These are phyloP conservation scores for Papilio machaon DNA, from an alignment of 1,140 invertebrate species.

Conservation along the genomic window DNA sequence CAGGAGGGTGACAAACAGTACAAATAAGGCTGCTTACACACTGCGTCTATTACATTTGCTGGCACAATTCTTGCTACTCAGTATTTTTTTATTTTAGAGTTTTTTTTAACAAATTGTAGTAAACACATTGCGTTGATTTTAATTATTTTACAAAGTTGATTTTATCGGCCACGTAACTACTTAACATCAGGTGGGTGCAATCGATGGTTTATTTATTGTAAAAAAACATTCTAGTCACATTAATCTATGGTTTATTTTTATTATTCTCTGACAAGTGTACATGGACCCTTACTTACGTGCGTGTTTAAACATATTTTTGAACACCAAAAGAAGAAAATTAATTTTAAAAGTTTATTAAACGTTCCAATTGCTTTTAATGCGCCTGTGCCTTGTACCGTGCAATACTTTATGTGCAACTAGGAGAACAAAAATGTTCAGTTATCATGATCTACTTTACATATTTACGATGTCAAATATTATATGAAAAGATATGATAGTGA, in stretches of 20 bases:
- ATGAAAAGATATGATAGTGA: neutral
- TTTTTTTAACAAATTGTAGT: neutral
- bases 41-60: neutral
- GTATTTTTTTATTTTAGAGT: neutral
- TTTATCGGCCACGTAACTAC: too few species aligned
- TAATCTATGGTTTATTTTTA: neutral
- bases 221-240: too few species aligned
- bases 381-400: slow-evolving; percentile 9
- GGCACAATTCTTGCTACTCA: neutral
- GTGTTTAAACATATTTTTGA: neutral
- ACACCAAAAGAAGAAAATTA: slow-evolving; percentile 17
- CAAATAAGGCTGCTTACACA: slow-evolving; percentile 15
- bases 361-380: slow-evolving; percentile 16
- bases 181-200: too few species aligned
- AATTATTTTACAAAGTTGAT: neutral
- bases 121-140: neutral
- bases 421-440: neutral
- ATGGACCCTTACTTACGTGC: neutral
- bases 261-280: neutral
- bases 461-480: neutral
- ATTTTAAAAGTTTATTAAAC: slow-evolving; percentile 26
- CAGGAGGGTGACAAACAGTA: slow-evolving; percentile 41
- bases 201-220: too few species aligned
- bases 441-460: slow-evolving; percentile 7
- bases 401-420: neutral